Evolutionary conservation across 2,113 vertebrate genomes (phyloP).

Genomic region (Pongo pygmaeus): DNA sequence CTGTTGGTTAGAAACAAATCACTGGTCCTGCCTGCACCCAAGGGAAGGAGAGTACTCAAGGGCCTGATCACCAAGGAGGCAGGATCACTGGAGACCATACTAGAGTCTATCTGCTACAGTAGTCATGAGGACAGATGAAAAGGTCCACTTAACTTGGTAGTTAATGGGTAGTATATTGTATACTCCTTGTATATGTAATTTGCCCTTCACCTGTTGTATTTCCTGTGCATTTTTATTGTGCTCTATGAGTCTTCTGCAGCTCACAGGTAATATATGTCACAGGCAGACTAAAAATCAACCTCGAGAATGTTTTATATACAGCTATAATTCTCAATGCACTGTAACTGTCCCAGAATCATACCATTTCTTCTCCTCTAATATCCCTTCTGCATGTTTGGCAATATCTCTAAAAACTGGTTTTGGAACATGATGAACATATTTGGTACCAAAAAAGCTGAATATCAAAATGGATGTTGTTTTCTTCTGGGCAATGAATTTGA

Average conservation of each 20-base stretch:
- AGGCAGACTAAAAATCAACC: neutral
- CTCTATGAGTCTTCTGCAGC: neutral
- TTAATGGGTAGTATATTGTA: neutral
- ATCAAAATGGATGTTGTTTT: constrained; percentile 24
- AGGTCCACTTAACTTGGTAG: neutral
- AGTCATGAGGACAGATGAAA: neutral
- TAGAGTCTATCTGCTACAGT: neutral
- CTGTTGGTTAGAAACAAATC: neutral
- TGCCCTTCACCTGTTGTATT: neutral
- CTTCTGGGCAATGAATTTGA: neutral
- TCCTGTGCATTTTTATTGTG: neutral
- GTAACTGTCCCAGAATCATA: neutral
- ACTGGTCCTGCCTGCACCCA: neutral
- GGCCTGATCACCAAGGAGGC: neutral
- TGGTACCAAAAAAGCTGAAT: constrained; percentile 25
- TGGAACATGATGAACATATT: neutral
- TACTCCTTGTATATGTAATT: neutral
- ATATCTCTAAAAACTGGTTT: constrained; percentile 29
- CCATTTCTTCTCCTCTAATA: constrained; percentile 20
- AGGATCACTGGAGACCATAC: neutral
- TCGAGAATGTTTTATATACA: neutral
- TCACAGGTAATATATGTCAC: neutral
- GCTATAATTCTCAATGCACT: neutral
- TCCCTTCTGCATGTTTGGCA: neutral
- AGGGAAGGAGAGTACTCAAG: neutral